A percentile compares a stretch with the other conserved stretches of the same genome.
Conservation (phyloP, 2,888 invertebrate genomes). For the Noctuana brunneofusca region DNA sequence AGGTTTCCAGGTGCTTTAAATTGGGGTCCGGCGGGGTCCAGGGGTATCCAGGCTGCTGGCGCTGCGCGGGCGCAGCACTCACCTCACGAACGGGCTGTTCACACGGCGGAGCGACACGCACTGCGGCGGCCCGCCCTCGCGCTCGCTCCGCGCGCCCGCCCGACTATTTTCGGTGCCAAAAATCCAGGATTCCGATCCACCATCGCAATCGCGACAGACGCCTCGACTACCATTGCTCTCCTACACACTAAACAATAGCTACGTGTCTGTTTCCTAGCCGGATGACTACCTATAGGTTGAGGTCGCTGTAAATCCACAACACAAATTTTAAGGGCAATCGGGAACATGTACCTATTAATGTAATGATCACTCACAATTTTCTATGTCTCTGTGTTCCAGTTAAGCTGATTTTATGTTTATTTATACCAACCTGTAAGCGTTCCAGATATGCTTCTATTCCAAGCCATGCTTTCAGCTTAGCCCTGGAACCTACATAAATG, state of each 20-base stretch:
- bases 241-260: constrained; percentile 45
- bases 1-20: constrained; percentile 37
- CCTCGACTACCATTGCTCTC: constrained; percentile 57
- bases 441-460: too few relatives aligned
- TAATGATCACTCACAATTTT: too few relatives aligned
- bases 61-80: constrained; percentile 49
- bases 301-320: not conserved
- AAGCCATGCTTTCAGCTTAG: too few relatives aligned
- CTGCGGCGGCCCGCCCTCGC: constrained; percentile 73
- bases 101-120: constrained; percentile 83
- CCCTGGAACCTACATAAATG: too few relatives aligned
- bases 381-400: too few relatives aligned
- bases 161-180: constrained; percentile 82
- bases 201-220: constrained; percentile 61
- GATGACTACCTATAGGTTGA: constrained; percentile 7
- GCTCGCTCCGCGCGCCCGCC: constrained; percentile 68
- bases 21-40: constrained; percentile 42
- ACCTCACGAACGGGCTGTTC: constrained; percentile 81
- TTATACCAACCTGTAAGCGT: too few relatives aligned
- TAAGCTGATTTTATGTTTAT: too few relatives aligned
- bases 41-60: constrained; percentile 60
- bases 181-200: constrained; percentile 76
- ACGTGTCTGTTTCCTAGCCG: constrained; percentile 25
- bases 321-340: too few relatives aligned
- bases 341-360: too few relatives aligned